A percentile compares a stretch with the other conserved stretches of the same genome.
Evolutionary conservation across 2,113 vertebrate species (phyloP).

Genomic region (Meriones unguiculatus): DNA sequence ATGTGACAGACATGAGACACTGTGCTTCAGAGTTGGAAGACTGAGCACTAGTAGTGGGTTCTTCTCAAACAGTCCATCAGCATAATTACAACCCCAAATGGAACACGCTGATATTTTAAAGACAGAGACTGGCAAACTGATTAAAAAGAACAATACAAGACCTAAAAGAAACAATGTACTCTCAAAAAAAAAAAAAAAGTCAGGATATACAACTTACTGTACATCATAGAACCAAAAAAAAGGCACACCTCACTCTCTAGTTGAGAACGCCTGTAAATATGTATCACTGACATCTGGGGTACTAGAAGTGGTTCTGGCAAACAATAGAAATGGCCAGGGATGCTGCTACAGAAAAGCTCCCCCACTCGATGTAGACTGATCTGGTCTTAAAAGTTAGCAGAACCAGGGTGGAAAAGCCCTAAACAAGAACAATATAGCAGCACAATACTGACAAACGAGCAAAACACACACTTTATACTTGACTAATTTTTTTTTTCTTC

Average conservation of each 20-base stretch:
- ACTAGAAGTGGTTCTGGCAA: not conserved
- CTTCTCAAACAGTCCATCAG: slow-evolving; percentile 12
- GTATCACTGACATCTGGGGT: not conserved
- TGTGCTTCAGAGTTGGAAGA: not conserved
- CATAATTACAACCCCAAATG: not conserved
- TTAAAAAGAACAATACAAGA: not conserved
- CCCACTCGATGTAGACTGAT: not conserved
- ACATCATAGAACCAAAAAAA: not conserved
- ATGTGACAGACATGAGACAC: not conserved
- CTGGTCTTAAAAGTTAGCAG: not conserved
- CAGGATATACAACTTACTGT: not conserved
- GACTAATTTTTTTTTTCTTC: slow-evolving; percentile 1
- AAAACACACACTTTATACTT: not conserved
- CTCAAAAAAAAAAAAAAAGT: not conserved
- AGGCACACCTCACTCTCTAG: not conserved
- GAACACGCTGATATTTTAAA: not conserved
- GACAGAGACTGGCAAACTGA: not conserved
- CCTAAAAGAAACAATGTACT: not conserved
- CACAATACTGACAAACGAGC: not conserved
- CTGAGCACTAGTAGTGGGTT: not conserved
- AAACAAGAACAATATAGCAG: not conserved
- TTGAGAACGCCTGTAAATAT: slow-evolving; percentile 5
- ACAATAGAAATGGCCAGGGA: not conserved
- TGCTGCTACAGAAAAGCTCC: not conserved
- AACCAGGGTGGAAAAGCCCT: not conserved